phyloP scores from a whole-genome alignment of 2,888 invertebrate species.

The Leptopilina myrica region DNA sequence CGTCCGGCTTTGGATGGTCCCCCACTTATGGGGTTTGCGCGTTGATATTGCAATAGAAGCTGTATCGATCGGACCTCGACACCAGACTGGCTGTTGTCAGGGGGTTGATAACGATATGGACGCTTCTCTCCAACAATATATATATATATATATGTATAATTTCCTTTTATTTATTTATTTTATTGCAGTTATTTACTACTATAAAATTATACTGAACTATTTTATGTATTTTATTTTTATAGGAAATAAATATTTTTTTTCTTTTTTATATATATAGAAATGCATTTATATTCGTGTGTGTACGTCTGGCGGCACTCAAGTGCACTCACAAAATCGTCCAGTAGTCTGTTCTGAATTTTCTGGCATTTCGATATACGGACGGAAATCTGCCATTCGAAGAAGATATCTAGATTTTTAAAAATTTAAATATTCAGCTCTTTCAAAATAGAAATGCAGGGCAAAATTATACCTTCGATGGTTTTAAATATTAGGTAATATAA shows the following conservation, averaged over 20 bases:
- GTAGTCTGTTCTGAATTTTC: conserved; percentile 12
- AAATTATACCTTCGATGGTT: no score
- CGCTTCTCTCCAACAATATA: conserved; percentile 52
- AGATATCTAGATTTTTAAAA: background rate
- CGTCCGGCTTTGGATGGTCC: conserved; percentile 52
- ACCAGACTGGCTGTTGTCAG: conserved; percentile 70
- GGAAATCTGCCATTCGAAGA: background rate
- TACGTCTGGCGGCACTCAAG: conserved; percentile 11
- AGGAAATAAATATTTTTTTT: no score
- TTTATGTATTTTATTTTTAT: no score
- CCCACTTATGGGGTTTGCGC: conserved; percentile 67
- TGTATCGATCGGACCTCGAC: conserved; percentile 68
- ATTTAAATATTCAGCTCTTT: background rate
- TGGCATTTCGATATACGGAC: background rate
- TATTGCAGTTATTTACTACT: no score
- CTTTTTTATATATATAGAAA: background rate
- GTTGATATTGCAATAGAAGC: conserved; percentile 70
- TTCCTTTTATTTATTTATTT: no score
- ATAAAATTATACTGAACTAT: no score
- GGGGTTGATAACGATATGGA: conserved; percentile 70
- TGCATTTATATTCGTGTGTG: conserved; percentile 17
- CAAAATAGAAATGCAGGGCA: no score
- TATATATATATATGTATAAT: conserved; percentile 42
- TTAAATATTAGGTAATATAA: no score
- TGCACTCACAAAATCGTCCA: background rate